These are phyloP conservation scores for Podarcis raffonei DNA, from an alignment of 2,113 vertebrate species.

Conservation along the genomic window DNA sequence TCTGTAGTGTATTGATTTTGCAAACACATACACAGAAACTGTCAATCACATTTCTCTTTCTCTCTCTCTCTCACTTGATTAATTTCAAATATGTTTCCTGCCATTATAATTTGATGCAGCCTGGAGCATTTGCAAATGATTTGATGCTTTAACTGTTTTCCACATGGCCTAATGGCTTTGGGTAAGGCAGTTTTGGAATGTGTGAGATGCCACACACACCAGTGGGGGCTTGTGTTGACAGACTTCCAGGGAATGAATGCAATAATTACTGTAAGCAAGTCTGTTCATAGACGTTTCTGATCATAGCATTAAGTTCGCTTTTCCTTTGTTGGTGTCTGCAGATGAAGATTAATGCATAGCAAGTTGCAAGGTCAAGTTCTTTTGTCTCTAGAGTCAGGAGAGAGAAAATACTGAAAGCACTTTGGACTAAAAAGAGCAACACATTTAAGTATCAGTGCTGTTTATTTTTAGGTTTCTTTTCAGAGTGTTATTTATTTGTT, in stretches of 20 bases:
- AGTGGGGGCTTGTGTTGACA: neutral
- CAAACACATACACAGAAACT: constrained; percentile 18
- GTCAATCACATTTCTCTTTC: neutral
- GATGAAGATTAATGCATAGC: neutral
- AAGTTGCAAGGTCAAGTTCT: neutral
- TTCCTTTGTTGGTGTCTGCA: neutral
- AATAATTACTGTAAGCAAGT: neutral
- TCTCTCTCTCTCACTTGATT: constrained; percentile 35
- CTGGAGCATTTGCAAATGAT: constrained; percentile 47
- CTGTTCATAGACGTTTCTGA: neutral
- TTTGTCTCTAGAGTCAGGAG: neutral
- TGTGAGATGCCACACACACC: neutral
- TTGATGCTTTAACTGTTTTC: constrained; percentile 49
- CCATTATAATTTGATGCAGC: constrained; percentile 36
- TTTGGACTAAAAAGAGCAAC: neutral
- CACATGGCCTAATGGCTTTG: constrained; percentile 17
- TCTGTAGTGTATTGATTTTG: neutral
- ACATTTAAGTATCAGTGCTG: neutral
- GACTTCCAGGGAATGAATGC: neutral
- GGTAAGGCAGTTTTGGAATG: constrained; percentile 34
- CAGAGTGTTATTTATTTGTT: neutral
- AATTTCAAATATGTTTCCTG: constrained; percentile 35
- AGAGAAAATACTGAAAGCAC: neutral
- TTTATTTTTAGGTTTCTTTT: neutral
- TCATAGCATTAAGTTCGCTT: neutral